These are phyloP conservation scores for Solenopsis fugax DNA, from an alignment of 1,140 invertebrate genomes.

Conservation along the genomic window DNA sequence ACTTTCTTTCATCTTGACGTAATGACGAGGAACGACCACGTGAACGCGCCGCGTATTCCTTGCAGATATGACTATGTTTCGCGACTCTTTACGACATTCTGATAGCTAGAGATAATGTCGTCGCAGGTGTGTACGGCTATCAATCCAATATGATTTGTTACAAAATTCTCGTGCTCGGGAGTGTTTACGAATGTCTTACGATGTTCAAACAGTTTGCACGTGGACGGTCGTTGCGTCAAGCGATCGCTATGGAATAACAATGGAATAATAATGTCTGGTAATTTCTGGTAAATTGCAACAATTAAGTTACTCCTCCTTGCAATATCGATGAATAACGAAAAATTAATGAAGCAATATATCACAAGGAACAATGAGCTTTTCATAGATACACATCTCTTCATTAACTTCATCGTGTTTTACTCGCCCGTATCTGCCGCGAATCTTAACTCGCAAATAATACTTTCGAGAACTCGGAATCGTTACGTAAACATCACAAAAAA, in stretches of 20 bases:
- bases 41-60: background rate
- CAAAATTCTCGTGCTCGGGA: background rate
- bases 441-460: background rate
- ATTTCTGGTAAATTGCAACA: background rate
- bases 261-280: background rate
- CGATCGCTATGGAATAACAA: background rate
- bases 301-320: background rate
- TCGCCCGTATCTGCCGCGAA: background rate
- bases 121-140: constrained; percentile 44
- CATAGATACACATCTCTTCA: background rate
- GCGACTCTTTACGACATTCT: constrained; percentile 49
- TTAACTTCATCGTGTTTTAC: background rate
- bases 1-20: constrained; percentile 15
- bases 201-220: background rate
- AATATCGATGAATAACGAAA: background rate
- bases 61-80: constrained; percentile 12
- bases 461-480: background rate
- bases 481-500: constrained; percentile 1
- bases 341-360: no score
- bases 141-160: constrained; percentile 51
- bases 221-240: background rate
- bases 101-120: constrained; percentile 52
- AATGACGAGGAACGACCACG: background rate
- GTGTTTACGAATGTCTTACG: background rate
- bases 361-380: no score